Evolutionary conservation across 2,113 vertebrate genomes (phyloP), one percentile per base, ranked within the genome.

Genomic region (Etheostoma cragini): DNA sequence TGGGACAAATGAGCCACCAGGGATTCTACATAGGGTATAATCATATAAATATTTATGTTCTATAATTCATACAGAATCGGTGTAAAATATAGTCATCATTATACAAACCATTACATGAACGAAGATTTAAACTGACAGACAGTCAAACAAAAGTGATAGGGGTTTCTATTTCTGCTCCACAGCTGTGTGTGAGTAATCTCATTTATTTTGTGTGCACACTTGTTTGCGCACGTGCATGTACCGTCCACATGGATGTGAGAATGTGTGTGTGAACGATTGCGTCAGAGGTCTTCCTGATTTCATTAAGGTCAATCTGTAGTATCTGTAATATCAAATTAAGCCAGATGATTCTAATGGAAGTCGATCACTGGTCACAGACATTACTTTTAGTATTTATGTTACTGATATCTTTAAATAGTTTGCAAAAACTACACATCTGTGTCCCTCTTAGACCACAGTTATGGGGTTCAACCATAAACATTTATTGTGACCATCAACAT

Each of bases 271-370:
- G 38, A 65, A 56, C 35, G 46, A 67, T 30, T 67, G 46, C 14
- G 14, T 76, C 67, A 82, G 35, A 68, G 52, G 65, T 77, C 66
- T 72, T 80, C 72, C 53, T 83, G 46, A 89, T 84, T 78, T 52
- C 19, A 80, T 90, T 82, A 70, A n/a, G 16, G 33, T 54, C 74
- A 62, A 4, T 82, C 47, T 49, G 56, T 50, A 66, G 73, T 52
- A 65, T 56, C n/a, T n/a, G n/a, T n/a, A n/a, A n/a, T n/a, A n/a
- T 46, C 53, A 77, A 50, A 76, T 8, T 17, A 45, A 60, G 57
- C 45, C 72, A 81, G 68, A 56, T 72, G 54, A 16, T 56, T 46
- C 4, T 50, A 65, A 82, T 72, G 26, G 30, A 78, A 62, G 50
- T 70, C 33, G 66, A n/a, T 70, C 38, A 68, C 5, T 82, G 24